Evolutionary conservation across 2,113 vertebrate species (phyloP), one percentile per base, ranked within the genome.

Genomic region (Donacobius atricapilla): DNA sequence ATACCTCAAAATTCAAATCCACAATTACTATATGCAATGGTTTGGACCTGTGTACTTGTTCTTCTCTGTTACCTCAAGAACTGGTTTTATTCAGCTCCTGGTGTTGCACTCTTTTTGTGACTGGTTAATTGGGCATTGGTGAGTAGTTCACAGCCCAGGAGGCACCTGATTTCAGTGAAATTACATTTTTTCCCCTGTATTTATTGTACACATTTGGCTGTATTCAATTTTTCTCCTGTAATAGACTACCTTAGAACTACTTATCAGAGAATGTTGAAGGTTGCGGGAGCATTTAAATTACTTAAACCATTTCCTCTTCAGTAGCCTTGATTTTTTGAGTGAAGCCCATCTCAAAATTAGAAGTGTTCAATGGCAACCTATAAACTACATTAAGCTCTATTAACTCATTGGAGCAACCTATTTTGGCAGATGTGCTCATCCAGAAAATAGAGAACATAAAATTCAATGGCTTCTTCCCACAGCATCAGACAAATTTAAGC

Each of bases 401-500:
- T 87, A 94, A 87, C 63, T 85, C 80, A 56, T 75, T 72, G 56
- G 20, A 91, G 39, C 70, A 93, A 89, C 17, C 6, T 77, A 70
- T 90, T 94, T 91, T 75, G 81, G 30, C 78, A 93, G 90, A 84
- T 68, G 54, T 87, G 54, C 35, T 94, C 66, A 92, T 87, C 73
- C 84, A 89, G 89, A 93, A 96, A 94, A 92, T 65, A 91, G 84
- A 91, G 40, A 94, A 84, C 45, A 87, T 87, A 95, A 95, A 94
- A 93, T 84, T 87, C 53, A 87, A 82, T 87, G 65, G 61, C 57
- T 93, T 91, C 83, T 95, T 44, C 48, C 39, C 54, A 83, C 35
- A 87, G 23, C 68, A 40, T 83, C 64, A 90, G 45, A 71, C 39
- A 89, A 95, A 91, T 92, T 90, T 93, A 92, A 94, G 47, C 60